Conservation (phyloP, 2,888 invertebrate species). For the Hydraecia micacea region DNA sequence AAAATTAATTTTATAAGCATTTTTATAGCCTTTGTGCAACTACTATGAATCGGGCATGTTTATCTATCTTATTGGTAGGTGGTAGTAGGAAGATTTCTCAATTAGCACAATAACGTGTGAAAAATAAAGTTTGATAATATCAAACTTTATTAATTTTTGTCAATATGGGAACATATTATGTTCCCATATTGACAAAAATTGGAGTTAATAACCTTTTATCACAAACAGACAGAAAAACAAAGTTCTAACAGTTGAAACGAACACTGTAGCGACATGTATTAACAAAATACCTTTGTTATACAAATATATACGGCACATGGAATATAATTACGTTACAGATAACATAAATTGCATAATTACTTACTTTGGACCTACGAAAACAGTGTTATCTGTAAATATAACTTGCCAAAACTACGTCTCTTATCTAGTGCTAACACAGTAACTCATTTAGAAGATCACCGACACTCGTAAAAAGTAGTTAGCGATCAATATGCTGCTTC, state of each 20-base stretch:
- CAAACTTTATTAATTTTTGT: no score
- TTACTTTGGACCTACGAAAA: conserved; percentile 71
- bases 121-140: background rate
- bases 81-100: background rate
- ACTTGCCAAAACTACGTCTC: conserved; percentile 48
- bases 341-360: conserved; percentile 71
- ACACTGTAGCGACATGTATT: background rate
- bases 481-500: conserved; percentile 19
- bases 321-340: conserved; percentile 52
- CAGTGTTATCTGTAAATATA: conserved; percentile 63
- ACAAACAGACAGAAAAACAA: conserved; percentile 21
- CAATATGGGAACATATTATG: no score
- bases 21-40: background rate
- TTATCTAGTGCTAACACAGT: conserved; percentile 55
- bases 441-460: conserved; percentile 35
- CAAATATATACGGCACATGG: conserved; percentile 44
- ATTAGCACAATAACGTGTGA: background rate
- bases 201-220: conserved; percentile 15
- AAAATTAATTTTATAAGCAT: background rate
- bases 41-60: background rate
- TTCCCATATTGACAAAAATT: background rate
- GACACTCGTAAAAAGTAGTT: conserved; percentile 24
- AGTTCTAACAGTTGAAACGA: conserved; percentile 1
- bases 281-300: conserved; percentile 18
- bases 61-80: background rate